Evolutionary conservation across 2,113 vertebrate species (phyloP).

Genomic region (Girardinichthys multiradiatus): DNA sequence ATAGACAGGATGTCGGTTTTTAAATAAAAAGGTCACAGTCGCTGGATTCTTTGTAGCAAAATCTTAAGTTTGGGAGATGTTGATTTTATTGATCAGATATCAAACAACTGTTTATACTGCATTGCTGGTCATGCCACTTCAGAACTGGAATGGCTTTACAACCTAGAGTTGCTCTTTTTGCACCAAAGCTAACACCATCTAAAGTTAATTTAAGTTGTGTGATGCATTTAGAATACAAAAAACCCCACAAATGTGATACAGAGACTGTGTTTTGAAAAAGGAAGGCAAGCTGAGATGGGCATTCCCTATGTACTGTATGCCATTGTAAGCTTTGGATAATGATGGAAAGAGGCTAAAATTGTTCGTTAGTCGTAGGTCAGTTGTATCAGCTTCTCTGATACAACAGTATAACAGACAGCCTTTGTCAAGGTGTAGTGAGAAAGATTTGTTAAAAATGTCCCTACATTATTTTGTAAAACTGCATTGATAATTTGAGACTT

Average conservation of each 20-base stretch:
- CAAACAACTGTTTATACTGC: not conserved
- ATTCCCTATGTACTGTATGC: not conserved
- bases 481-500: conserved; percentile 64
- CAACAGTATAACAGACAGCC: not conserved
- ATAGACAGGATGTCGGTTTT: conserved; percentile 15
- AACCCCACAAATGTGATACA: not conserved
- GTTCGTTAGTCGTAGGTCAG: too few relatives aligned
- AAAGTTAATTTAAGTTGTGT: not conserved
- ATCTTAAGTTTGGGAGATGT: not conserved
- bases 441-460: conserved; percentile 18
- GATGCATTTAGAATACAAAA: not conserved
- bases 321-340: not conserved
- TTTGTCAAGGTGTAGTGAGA: conserved; percentile 3
- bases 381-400: not conserved
- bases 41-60: not conserved
- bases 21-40: conserved; percentile 4
- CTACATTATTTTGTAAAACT: conserved; percentile 56
- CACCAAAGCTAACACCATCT: not conserved
- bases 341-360: not conserved
- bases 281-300: not conserved
- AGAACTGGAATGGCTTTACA: not conserved
- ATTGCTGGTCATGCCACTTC: not conserved
- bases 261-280: not conserved
- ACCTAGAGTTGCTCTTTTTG: not conserved
- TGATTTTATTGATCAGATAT: not conserved